phyloP scores from a whole-genome alignment of 2,797 vertebrate genomes.

The Anabas testudineus region DNA sequence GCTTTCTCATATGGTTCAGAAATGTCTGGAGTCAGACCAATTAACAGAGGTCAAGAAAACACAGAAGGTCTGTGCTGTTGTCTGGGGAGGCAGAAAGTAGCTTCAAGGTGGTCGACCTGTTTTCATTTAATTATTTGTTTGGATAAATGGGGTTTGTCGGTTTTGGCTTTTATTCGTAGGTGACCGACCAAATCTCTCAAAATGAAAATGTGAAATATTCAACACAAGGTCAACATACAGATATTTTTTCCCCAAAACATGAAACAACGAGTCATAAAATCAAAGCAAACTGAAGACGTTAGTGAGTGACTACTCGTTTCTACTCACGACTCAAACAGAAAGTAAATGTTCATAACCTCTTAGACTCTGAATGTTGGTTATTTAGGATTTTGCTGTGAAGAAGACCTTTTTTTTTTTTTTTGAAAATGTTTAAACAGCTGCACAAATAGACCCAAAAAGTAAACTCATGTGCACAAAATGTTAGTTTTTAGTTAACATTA shows the following conservation, averaged over 20 bases:
- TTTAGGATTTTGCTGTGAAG: neutral
- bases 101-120: conserved; percentile 26
- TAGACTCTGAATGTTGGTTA: neutral
- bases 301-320: no score
- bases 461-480: no score
- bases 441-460: no score
- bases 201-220: neutral
- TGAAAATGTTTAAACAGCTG: no score
- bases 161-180: neutral
- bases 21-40: conserved; percentile 61
- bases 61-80: conserved; percentile 41
- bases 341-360: neutral
- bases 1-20: conserved; percentile 68
- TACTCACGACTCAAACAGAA: no score
- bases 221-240: neutral
- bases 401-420: no score
- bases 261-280: neutral
- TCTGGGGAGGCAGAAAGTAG: conserved; percentile 9
- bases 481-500: no score
- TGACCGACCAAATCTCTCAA: neutral
- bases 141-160: conserved; percentile 14
- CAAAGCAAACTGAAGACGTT: neutral
- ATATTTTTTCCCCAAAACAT: no score
- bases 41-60: conserved; percentile 68
- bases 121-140: conserved; percentile 25